Evolutionary conservation across 2,888 invertebrate genomes (phyloP).

Genomic region (Dysmachus trigonus): DNA sequence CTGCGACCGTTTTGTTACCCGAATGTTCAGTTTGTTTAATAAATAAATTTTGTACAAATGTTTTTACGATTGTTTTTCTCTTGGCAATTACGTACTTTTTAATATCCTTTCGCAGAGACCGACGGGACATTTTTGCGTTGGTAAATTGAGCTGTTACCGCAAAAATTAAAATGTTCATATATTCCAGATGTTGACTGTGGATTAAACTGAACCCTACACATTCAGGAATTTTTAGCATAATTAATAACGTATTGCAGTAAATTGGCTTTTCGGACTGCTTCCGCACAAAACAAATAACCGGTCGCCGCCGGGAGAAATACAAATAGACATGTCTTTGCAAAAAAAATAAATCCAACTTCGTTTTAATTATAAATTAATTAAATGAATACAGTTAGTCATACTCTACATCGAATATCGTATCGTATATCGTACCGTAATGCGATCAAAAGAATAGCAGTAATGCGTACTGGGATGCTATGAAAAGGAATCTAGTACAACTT

Average conservation of each 20-base stretch:
- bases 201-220: neutral
- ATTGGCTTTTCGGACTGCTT: neutral
- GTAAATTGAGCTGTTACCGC: neutral
- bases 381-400: no score
- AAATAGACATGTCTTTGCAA: neutral
- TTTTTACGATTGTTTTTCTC: constrained; percentile 32
- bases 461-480: no score
- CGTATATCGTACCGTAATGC: no score
- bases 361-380: neutral
- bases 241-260: neutral
- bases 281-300: neutral
- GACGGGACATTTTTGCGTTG: neutral
- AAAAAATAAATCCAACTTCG: neutral
- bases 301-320: neutral
- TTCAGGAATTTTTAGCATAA: neutral
- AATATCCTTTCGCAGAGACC: neutral
- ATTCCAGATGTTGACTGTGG: neutral
- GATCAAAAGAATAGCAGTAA: no score
- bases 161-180: neutral
- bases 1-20: neutral
- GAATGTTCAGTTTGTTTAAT: constrained; percentile 27
- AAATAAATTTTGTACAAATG: constrained; percentile 43
- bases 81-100: neutral
- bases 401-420: no score
- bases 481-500: no score